These are phyloP conservation scores for Drosophila rellima DNA, from an alignment of 2,888 invertebrate genomes.

Conservation along the genomic window DNA sequence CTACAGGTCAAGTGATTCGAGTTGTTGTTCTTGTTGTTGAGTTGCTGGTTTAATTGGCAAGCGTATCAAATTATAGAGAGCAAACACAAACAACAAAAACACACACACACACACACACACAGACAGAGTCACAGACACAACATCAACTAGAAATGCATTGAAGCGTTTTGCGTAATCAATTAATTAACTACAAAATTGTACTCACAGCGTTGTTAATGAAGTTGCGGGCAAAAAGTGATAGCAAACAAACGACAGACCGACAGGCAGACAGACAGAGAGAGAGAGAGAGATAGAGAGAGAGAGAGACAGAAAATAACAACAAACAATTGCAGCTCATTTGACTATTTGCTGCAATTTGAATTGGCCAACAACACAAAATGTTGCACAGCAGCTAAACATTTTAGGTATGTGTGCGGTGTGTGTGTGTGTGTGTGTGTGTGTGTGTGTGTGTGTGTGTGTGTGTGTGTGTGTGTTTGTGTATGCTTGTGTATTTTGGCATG, in stretches of 20 bases:
- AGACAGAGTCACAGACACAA: slow-evolving; percentile 9
- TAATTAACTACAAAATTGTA: slow-evolving; percentile 71
- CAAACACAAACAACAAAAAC: slow-evolving; percentile 1
- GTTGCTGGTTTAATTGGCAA: slow-evolving; percentile 64
- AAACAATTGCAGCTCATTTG: slow-evolving; percentile 42
- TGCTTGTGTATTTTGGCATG: slow-evolving; percentile 48
- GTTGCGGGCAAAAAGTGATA: slow-evolving; percentile 59
- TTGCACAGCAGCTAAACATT: slow-evolving; percentile 31
- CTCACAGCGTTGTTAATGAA: slow-evolving; percentile 64
- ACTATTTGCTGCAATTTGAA: slow-evolving; percentile 51
- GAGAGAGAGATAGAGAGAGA: too few species aligned
- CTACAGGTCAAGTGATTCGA: slow-evolving; percentile 40
- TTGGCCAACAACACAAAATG: slow-evolving; percentile 44
- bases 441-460: slow-evolving; percentile 12
- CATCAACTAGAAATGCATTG: slow-evolving; percentile 55
- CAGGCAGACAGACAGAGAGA: not conserved
- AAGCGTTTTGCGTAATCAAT: slow-evolving; percentile 73
- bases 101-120: slow-evolving; percentile 8
- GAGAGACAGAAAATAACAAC: not conserved
- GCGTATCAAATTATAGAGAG: slow-evolving; percentile 63
- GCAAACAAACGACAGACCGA: slow-evolving; percentile 31
- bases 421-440: too few species aligned
- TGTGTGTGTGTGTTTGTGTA: slow-evolving; percentile 8
- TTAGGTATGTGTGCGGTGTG: slow-evolving; percentile 4
- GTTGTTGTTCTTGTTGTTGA: slow-evolving; percentile 34